Base-by-base conservation (phyloP, 2,888 invertebrate species). In the Athrips mouffetella region DNA sequence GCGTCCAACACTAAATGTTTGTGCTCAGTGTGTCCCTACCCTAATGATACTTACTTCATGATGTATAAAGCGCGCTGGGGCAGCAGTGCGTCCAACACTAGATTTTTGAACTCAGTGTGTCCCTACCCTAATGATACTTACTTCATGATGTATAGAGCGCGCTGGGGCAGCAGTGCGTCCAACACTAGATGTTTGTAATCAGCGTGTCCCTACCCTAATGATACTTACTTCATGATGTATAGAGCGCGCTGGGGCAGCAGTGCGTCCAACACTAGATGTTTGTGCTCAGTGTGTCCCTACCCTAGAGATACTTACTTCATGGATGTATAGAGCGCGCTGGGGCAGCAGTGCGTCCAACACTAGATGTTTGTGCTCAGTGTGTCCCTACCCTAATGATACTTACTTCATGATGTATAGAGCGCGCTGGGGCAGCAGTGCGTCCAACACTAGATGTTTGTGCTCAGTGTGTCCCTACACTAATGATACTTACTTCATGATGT, bases 111-210 rank as follows among this genome's bases (percentile, higher is more conserved):
- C 52, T 91, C 89, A 53, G 65, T 68, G 63, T 94, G 92, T 16
- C 91, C 89, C 42, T 99, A 88, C 51, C 96, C n/a, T n/a, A n/a
- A n/a, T n/a, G n/a, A 5, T 4, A 25, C 30, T 71, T 73, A 95
- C 95, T 91, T 96, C 96, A 99, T 97, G 52, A 98, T 91, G 72
- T 99, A 99, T 20, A 99, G 88, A 0, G 96, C 95, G 57, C 96
- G 89, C 15, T 94, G 89, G 48, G 92, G 92, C 39, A 99, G 85
- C 23, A 96, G 76, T 51, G 97, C 90, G 79, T 97, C 93, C 4
- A 93, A 91, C 58, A 83, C 87, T 44, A 92, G 85, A 47, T 91
- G 77, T 30, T 91, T 76, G 46, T 91, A 90, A 52, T 91, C 89
- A 53, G 65, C 68, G 63, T 94, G 92, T 16, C 91, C 89, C 42